These are phyloP conservation scores for Harpegnathos saltator DNA, from an alignment of 1,140 invertebrate genomes.

Conservation along the genomic window DNA sequence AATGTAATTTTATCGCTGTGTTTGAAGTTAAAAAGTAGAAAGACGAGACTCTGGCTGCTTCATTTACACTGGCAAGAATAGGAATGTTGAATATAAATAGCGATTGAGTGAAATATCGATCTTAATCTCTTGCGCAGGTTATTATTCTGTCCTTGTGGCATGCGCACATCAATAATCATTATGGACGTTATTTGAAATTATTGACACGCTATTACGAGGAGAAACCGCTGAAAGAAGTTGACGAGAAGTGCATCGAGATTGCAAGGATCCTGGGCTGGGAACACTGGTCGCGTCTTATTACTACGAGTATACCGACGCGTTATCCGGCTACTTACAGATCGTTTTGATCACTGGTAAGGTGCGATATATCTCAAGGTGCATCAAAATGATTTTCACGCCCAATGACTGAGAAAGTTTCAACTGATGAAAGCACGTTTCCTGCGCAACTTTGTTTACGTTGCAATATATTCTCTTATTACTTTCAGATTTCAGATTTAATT, in stretches of 20 bases:
- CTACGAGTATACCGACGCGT: constrained; percentile 87
- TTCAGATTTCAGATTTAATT: no score
- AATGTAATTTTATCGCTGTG: constrained; percentile 87
- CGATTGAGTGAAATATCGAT: background rate
- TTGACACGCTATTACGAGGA: constrained; percentile 93
- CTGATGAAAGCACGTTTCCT: background rate
- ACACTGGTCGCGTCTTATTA: constrained; percentile 88
- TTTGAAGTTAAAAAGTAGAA: constrained; percentile 47
- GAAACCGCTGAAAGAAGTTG: constrained; percentile 90
- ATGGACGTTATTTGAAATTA: constrained; percentile 92
- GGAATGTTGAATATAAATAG: background rate
- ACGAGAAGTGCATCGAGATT: constrained; percentile 90
- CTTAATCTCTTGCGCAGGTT: constrained; percentile 85
- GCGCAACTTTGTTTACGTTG: background rate
- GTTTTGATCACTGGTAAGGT: constrained; percentile 86
- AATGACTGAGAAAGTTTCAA: constrained; percentile 18
- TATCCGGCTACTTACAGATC: constrained; percentile 89
- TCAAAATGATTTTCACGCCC: background rate
- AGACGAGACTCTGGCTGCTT: background rate
- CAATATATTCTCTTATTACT: constrained; percentile 7
- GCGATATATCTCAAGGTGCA: background rate
- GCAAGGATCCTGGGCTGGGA: constrained; percentile 89
- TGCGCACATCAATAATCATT: constrained; percentile 91
- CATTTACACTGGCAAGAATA: background rate
- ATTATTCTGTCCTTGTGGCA: constrained; percentile 93